phyloP scores from a whole-genome alignment of 2,113 vertebrate species.

The Mohoua ochrocephala region DNA sequence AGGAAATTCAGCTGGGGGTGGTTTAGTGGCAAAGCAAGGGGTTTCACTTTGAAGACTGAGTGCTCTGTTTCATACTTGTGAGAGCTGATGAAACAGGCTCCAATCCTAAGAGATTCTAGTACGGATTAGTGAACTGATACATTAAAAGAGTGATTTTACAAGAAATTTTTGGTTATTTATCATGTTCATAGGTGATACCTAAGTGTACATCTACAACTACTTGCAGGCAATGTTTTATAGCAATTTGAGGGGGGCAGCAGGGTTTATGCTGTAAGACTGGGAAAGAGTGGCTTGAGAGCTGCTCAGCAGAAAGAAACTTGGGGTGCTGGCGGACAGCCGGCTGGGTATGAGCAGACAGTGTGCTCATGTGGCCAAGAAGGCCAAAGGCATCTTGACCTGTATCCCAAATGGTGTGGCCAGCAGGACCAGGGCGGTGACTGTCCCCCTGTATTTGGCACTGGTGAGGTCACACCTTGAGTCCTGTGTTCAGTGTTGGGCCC shows the following conservation, averaged over 20 bases:
- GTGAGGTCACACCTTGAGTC: neutral
- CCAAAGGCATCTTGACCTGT: neutral
- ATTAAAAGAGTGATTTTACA: neutral
- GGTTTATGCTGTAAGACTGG: neutral
- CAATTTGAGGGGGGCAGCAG: rapidly evolving
- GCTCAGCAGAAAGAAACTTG: neutral
- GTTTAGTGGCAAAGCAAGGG: neutral
- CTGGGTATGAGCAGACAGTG: neutral
- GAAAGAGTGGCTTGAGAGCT: neutral
- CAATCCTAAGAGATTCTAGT: neutral
- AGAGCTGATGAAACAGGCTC: neutral
- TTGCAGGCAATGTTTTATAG: neutral
- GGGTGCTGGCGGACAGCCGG: neutral
- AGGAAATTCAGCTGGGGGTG: neutral
- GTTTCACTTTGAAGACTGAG: neutral
- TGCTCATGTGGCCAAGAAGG: neutral
- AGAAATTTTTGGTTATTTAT: neutral
- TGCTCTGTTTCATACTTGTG: neutral
- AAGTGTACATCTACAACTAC: neutral
- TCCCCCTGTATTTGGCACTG: neutral
- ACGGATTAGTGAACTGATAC: neutral
- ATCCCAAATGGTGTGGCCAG: rapidly evolving
- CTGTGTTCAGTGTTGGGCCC: neutral
- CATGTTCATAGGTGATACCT: neutral
- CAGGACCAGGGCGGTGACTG: neutral